Conservation (phyloP, 1,140 invertebrate species). For the Trichomalopsis sarcophagae region DNA sequence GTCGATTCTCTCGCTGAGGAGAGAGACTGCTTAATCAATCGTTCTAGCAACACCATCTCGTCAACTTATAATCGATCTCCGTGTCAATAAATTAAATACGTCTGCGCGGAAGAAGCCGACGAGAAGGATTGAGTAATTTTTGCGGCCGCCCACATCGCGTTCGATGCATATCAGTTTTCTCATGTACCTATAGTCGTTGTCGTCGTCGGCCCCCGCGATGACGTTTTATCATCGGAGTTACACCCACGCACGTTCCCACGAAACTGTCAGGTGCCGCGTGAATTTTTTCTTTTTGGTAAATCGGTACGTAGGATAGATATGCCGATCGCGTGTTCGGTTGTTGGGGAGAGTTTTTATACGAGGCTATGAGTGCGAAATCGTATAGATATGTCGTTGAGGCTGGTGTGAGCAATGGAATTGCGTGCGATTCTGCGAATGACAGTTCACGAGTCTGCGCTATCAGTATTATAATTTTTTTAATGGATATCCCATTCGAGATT, state of each 20-base stretch:
- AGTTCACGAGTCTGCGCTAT: not conserved
- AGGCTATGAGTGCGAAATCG: not conserved
- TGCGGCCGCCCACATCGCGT: slow-evolving; percentile 23
- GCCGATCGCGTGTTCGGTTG: not conserved
- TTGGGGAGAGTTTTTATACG: not conserved
- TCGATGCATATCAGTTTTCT: not conserved
- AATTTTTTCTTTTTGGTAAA: not conserved
- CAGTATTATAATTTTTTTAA: too few species aligned
- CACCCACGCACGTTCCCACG: slow-evolving; percentile 14
- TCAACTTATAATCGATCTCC: slow-evolving; percentile 1
- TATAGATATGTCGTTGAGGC: not conserved
- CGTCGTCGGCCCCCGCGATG: slow-evolving; percentile 11
- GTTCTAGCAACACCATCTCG: too few species aligned
- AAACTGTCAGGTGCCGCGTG: not conserved
- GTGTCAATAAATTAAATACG: slow-evolving; percentile 14
- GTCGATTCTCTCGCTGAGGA: too few species aligned
- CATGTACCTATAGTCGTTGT: not conserved
- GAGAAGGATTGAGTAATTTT: slow-evolving; percentile 39
- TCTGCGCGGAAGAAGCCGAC: not conserved
- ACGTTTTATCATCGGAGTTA: slow-evolving; percentile 22
- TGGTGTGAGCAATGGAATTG: not conserved
- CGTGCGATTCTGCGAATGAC: not conserved
- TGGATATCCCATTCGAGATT: too few species aligned
- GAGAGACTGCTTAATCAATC: too few species aligned
- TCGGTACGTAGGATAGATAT: not conserved